These are phyloP conservation scores for Netelia melanura DNA, from an alignment of 2,888 invertebrate genomes.

Conservation along the genomic window DNA sequence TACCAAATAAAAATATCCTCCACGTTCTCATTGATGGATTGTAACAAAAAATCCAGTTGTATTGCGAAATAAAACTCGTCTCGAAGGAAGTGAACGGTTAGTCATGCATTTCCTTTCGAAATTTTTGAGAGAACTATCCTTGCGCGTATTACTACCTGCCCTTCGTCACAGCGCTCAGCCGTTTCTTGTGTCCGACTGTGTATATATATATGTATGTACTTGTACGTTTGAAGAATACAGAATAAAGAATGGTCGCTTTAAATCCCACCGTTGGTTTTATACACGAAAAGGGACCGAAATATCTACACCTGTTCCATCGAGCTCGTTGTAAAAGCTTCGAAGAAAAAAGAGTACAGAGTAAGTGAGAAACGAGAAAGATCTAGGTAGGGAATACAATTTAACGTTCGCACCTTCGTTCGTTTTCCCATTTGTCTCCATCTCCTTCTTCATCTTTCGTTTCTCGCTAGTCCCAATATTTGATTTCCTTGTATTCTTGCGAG, in stretches of 20 bases:
- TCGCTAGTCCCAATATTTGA: neutral
- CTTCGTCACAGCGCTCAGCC: slow-evolving; percentile 57
- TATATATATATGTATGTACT: neutral
- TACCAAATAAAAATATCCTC: neutral
- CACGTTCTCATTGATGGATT: neutral
- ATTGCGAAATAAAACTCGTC: slow-evolving; percentile 41
- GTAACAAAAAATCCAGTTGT: neutral
- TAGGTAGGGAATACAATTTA: slow-evolving; percentile 15
- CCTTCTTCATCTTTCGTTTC: neutral
- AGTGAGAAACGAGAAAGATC: slow-evolving; percentile 10
- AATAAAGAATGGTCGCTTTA: slow-evolving; percentile 61
- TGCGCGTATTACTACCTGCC: slow-evolving; percentile 58
- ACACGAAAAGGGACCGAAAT: slow-evolving; percentile 34
- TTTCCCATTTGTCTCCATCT: neutral
- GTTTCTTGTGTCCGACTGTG: neutral
- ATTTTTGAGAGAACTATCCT: slow-evolving; percentile 58
- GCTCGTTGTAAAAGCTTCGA: slow-evolving; percentile 75
- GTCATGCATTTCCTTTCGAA: slow-evolving; percentile 51
- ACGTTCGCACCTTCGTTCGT: slow-evolving; percentile 16
- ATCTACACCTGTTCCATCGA: slow-evolving; percentile 80
- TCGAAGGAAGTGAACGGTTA: slow-evolving; percentile 59
- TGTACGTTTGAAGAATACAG: slow-evolving; percentile 19
- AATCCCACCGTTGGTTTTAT: slow-evolving; percentile 44
- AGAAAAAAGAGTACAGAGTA: slow-evolving; percentile 44
- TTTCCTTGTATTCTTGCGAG: neutral